These are phyloP conservation scores for Anguilla anguilla DNA, from an alignment of 2,797 vertebrate genomes.

Conservation along the genomic window DNA sequence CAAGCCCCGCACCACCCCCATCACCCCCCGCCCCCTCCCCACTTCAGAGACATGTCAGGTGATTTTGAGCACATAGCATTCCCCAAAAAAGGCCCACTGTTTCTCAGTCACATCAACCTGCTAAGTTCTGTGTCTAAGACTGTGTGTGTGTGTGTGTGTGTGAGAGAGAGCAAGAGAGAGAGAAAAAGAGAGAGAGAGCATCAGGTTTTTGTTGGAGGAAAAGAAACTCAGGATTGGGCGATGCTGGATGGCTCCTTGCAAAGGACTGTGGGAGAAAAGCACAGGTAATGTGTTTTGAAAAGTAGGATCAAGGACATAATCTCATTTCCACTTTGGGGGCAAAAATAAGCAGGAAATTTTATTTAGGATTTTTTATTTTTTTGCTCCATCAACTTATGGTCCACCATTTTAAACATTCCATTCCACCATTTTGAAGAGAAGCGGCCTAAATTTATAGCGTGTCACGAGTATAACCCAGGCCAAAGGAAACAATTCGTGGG, in stretches of 20 bases:
- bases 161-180: not conserved
- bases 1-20: conserved; percentile 61
- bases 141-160: conserved; percentile 46
- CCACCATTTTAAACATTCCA: not conserved
- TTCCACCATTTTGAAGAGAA: not conserved
- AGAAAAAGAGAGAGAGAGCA: too few species aligned
- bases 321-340: too few species aligned
- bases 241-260: not conserved
- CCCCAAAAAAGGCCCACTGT: conserved; percentile 62
- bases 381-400: too few species aligned
- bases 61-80: conserved; percentile 80
- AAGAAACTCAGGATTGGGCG: not conserved
- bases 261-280: not conserved
- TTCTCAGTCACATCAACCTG: conserved; percentile 55
- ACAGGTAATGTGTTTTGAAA: too few species aligned
- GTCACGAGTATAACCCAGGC: conserved; percentile 55
- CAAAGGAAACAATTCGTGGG: conserved; percentile 54
- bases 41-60: conserved; percentile 84
- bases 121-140: conserved; percentile 57
- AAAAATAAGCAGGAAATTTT: too few species aligned
- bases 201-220: too few species aligned
- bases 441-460: not conserved
- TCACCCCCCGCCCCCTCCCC: conserved; percentile 70
- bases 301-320: too few species aligned
- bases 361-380: not conserved